Evolutionary conservation across 2,888 invertebrate species (phyloP), one percentile per base, ranked within the genome.

Genomic region (Allacma fusca): DNA sequence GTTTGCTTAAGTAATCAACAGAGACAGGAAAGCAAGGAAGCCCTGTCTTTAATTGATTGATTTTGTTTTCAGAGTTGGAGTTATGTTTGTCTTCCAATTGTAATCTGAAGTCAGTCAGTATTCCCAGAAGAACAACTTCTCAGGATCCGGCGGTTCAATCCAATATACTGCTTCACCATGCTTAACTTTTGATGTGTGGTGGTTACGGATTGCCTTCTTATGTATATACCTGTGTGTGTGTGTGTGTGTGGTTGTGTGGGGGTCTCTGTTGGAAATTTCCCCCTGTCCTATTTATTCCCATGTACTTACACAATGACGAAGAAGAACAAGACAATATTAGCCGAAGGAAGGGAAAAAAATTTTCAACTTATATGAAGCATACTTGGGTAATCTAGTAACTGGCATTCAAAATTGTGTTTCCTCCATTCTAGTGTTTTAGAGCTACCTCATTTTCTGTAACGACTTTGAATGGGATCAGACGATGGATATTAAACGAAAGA

Each of bases 11-110:
- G 24, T 70, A 65, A 70, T 71, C 65, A 71, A 50, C 64, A 68
- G 57, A 65, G 68, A 68, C 65, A 75, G 50, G 24, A 34, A 40
- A 50, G 62, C 65, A 21, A 59, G 43, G 29, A 75, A 44, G 28
- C n/a, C 64, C 70, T 29, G 77, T 77, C 72, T 77, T 71, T 77
- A 77, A 77, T 77, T 77, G 77, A 77, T 77, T 77, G 77, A 77
- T 77, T 77, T 77, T 77, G 73, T 77, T 77, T 77, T 65, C 70
- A 65, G 72, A 73, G 72, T 57, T 72, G 24, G 26, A 50, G 26
- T 65, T 64, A 75, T 75, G 69, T 70, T 71, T 76, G 76, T 76
- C 70, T 76, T 69, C 19, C 71, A 70, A 70, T 69, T 70, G 67
- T 68, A 59, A 68, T 59, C 75, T 76, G 23, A 71, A 76, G 70